These are phyloP conservation scores for Pammene fasciana DNA, from an alignment of 2,888 invertebrate species.

Conservation along the genomic window DNA sequence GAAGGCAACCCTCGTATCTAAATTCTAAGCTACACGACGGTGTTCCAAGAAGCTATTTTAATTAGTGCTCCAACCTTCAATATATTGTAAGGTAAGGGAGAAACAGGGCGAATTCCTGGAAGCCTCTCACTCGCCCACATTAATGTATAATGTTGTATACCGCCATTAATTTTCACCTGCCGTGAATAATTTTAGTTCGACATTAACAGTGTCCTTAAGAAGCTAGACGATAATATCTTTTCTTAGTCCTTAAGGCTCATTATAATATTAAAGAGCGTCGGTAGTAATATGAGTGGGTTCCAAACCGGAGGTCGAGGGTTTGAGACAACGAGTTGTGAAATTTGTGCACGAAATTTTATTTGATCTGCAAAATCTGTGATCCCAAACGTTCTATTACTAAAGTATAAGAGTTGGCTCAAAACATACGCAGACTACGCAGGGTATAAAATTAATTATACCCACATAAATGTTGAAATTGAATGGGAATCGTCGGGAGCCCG, in stretches of 20 bases:
- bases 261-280: no score
- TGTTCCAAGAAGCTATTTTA: slow-evolving; percentile 20
- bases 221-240: no score
- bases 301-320: no score
- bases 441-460: slow-evolving; percentile 26
- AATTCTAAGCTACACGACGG: slow-evolving; percentile 9
- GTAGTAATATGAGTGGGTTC: no score
- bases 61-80: slow-evolving; percentile 21
- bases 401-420: not conserved
- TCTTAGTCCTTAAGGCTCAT: no score
- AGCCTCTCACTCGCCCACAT: not conserved
- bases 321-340: no score
- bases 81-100: slow-evolving; percentile 17
- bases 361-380: no score
- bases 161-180: no score
- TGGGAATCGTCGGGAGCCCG: slow-evolving; percentile 14
- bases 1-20: slow-evolving; percentile 8
- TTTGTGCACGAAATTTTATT: no score
- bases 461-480: slow-evolving; percentile 19
- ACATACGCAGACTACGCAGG: slow-evolving; percentile 15
- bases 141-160: not conserved
- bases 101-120: slow-evolving; percentile 8
- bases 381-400: no score
- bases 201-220: no score
- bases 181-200: no score